Evolutionary conservation across 2,797 vertebrate species (phyloP).

Genomic region (Spea hammondii): DNA sequence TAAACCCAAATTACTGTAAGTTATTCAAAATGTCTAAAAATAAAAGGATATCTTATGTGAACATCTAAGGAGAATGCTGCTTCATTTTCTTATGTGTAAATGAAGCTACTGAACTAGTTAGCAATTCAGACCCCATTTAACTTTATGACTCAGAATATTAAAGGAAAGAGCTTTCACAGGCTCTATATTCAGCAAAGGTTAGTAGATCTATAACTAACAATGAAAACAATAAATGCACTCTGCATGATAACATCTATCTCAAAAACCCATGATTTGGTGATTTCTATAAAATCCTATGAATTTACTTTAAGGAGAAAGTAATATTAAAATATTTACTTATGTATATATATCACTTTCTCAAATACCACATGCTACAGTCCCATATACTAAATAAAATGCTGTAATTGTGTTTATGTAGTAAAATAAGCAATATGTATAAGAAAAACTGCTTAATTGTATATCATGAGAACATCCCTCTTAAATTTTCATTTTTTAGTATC

Average conservation of each 20-base stretch:
- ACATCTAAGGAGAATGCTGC: conserved; percentile 43
- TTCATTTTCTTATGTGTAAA: conserved; percentile 32
- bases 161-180: not conserved
- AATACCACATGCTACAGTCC: too few relatives aligned
- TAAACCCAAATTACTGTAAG: conserved; percentile 53
- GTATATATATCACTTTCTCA: too few relatives aligned
- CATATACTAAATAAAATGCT: too few relatives aligned
- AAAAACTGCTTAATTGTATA: too few relatives aligned
- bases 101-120: conserved; percentile 2
- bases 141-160: conserved; percentile 27
- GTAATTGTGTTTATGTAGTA: too few relatives aligned
- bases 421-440: too few relatives aligned
- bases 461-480: too few relatives aligned
- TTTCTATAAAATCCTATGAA: too few relatives aligned
- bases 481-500: too few relatives aligned
- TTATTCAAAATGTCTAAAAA: conserved; percentile 54
- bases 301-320: too few relatives aligned
- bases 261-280: too few relatives aligned
- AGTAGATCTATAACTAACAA: conserved; percentile 17
- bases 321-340: too few relatives aligned
- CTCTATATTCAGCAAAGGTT: not conserved
- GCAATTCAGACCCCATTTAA: conserved; percentile 30
- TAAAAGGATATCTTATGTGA: conserved; percentile 57
- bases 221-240: not conserved
- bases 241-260: not conserved